A percentile compares a stretch with the other conserved stretches of the same genome.
Conservation (phyloP, 1,140 invertebrate genomes). For the Eriosoma lanigerum region DNA sequence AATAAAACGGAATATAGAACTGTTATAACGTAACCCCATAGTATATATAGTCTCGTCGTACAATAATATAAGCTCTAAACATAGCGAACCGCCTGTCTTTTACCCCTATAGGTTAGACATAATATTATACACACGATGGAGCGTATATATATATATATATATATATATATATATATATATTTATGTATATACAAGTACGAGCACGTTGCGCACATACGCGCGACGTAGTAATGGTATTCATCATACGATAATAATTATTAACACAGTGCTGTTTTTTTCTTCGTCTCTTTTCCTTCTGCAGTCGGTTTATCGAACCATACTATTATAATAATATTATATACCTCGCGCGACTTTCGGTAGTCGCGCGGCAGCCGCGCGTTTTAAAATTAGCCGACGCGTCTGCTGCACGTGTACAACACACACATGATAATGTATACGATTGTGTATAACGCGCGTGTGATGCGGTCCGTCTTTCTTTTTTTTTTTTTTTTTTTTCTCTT, state of each 20-base stretch:
- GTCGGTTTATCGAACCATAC: no score
- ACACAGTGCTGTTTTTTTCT: neutral
- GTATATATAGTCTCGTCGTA: neutral
- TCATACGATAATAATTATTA: neutral
- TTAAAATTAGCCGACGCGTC: conserved; percentile 28
- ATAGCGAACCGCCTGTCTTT: neutral
- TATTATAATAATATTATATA: no score
- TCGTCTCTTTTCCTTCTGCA: neutral
- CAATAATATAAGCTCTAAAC: conserved; percentile 29
- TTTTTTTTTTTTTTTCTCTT: no score
- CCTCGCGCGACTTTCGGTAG: neutral
- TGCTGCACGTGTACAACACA: neutral
- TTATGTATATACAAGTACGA: neutral
- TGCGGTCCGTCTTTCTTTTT: no score
- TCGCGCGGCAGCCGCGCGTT: neutral
- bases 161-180: no score
- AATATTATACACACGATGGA: no score
- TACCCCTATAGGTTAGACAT: neutral
- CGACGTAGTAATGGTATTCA: neutral
- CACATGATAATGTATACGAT: no score
- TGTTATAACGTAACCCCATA: neutral
- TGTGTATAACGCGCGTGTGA: no score
- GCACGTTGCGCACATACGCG: neutral
- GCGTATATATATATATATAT: no score
- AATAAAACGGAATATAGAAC: no score